Evolutionary conservation across 2,113 vertebrate genomes (phyloP), one percentile per base, ranked within the genome.

Genomic region (Pelusios castaneus): DNA sequence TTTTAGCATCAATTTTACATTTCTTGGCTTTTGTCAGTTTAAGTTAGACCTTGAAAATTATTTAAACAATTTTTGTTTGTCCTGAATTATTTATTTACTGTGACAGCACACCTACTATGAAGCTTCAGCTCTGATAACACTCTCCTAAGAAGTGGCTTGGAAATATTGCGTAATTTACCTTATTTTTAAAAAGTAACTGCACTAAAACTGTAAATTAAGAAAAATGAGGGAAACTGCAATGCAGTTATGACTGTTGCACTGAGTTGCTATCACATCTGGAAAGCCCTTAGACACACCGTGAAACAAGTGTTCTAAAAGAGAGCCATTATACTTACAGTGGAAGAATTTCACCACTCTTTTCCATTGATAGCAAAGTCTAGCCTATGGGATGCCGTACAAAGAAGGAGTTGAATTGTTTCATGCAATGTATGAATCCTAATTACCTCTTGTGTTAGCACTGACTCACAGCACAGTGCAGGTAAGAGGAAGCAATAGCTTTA

Each of bases 41-140:
- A 86, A 87, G 78, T 75, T 70, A 93, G 60, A 80, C 9, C n/a
- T 87, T 93, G 58, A 92, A 90, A 94, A 94, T 47, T 87, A 88
- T 86, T 94, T 88, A 83, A 95, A 85, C 67, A 9, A 93, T 80
- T 94, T 95, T 55, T 90, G 2, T 38, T 93, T 84, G 14, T 34
- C 82, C 31, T 83, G 7, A 95, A 84, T 92, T 91, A n/a, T 91
- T 96, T 89, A 91, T 92, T 31, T 89, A 1, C 31, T 84, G 17
- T 60, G 80, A 94, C 34, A 93, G 34, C 11, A 84, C 73, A 83
- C 49, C 70, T 52, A 58, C 3, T 0, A 5, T 16, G 25, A 41
- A 83, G 84, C 58, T 76, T 88, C 73, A 93, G 29, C 47, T 89
- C 49, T 12, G 19, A 93, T 89, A 89, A 95, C n/a, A 54, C 1